Evolutionary conservation across 2,113 vertebrate genomes (phyloP), one percentile per base, ranked within the genome.

Genomic region (Lepus timidus): DNA sequence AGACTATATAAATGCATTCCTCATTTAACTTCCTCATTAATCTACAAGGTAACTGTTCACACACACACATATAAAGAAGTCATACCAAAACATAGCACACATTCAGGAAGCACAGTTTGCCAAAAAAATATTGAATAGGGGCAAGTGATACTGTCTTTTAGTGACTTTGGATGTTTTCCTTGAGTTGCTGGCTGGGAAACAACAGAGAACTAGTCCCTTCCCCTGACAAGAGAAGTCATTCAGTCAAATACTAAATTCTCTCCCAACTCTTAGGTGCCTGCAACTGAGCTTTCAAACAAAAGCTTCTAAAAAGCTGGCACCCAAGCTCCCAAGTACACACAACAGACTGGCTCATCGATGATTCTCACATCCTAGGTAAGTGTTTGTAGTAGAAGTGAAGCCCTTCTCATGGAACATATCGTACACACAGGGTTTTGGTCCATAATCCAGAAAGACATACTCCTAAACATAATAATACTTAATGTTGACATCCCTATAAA

Each of bases 341-440:
- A 67, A 1, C 9, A 52, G 27, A 13, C 39, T 58, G 8, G 44
- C 14, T 64, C n/a, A 39, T 27, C 13, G 51, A 44, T 25, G 19
- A 17, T 82, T 27, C 20, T 1, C 20, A 58, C 3, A 64, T 2
- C 11, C 8, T 80, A 8, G 44, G 0, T 2, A 51, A 39, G 20
- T 55, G 44, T 2, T 58, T 2, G n/a, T 17, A 68, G 4, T 7
- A 70, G 20, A 1, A 1, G 0, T 4, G 6, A 17, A 10, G 1
- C 27, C 19, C 65, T 61, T 70, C 25, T 87, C 20, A 27, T 75
- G 36, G 71, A 65, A 14, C 5, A 49, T 58, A 58, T 58, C 55
- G 17, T 19, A 58, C 55, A 58, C 55, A 58, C 44, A 44, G 44
- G 44, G 55, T 58, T 58, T 58, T 4, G 13, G 19, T 44, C 44